Conservation (phyloP, 2,888 invertebrate genomes). For the Terebella lapidaria region DNA sequence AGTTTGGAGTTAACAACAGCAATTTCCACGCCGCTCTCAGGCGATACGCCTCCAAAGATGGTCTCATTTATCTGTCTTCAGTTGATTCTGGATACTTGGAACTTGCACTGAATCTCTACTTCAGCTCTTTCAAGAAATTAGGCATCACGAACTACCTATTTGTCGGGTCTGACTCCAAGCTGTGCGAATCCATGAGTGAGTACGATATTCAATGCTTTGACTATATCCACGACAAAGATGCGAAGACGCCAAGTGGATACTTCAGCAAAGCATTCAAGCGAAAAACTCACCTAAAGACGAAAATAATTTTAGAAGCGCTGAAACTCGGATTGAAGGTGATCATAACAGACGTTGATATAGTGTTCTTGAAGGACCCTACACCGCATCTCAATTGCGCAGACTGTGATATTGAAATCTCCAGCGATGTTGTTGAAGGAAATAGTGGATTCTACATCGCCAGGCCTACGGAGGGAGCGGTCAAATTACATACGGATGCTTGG, state of each 20-base stretch:
- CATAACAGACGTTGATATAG: conserved; percentile 19
- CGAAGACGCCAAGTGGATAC: conserved; percentile 6
- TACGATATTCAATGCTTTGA: background rate
- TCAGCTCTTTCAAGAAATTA: conserved; percentile 10
- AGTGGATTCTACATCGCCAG: conserved; percentile 19
- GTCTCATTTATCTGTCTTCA: conserved; percentile 7
- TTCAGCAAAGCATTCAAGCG: conserved; percentile 11
- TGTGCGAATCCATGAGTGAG: background rate
- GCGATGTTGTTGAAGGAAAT: conserved; percentile 14
- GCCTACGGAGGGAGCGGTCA: conserved; percentile 13
- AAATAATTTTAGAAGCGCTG: conserved; percentile 13
- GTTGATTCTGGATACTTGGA: conserved; percentile 11
- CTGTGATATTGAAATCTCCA: conserved; percentile 20
- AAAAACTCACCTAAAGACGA: conserved; percentile 21
- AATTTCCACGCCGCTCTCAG: background rate
- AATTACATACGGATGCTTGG: conserved; percentile 11
- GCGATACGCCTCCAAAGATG: background rate
- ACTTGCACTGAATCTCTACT: conserved; percentile 17
- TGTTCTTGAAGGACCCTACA: conserved; percentile 18
- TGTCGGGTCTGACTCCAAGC: conserved; percentile 9
- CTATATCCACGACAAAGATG: background rate
- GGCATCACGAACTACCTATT: conserved; percentile 17
- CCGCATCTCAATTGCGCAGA: conserved; percentile 6
- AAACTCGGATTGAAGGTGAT: conserved; percentile 12
- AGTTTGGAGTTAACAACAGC: conserved; percentile 1